A percentile compares a stretch with the other conserved stretches of the same genome.
Evolutionary conservation across 2,797 vertebrate genomes (phyloP).

Genomic region (Heteromormyrus szaboi): DNA sequence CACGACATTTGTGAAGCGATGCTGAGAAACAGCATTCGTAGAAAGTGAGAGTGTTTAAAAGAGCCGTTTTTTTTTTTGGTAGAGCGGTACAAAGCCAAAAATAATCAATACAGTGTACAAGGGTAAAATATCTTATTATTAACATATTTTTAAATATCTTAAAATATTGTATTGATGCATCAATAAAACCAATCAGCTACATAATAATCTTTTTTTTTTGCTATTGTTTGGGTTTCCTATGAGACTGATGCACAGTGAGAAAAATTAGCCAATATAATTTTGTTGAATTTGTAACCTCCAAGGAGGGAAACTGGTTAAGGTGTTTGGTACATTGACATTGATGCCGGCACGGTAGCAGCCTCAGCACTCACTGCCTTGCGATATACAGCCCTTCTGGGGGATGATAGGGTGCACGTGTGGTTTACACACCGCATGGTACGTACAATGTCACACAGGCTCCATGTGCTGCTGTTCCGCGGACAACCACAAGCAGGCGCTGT

Average conservation of each 20-base stretch:
- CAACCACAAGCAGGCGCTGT: constrained; percentile 37
- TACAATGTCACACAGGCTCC: background rate
- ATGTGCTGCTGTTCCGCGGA: constrained; percentile 28
- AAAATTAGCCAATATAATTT: background rate
- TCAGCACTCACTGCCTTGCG: background rate
- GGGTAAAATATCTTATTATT: background rate
- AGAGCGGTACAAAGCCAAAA: background rate
- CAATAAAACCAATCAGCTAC: background rate
- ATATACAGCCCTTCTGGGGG: background rate
- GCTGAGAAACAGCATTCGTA: background rate
- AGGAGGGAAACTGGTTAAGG: background rate
- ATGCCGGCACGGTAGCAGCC: background rate
- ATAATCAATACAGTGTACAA: background rate
- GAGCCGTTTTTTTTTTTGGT: background rate
- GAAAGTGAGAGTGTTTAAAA: background rate
- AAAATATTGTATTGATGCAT: background rate
- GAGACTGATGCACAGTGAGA: background rate
- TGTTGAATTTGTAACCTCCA: background rate
- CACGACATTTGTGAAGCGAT: background rate
- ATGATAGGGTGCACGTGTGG: background rate
- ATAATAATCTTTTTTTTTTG: background rate
- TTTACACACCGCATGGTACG: background rate
- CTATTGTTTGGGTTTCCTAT: background rate
- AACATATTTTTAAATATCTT: background rate
- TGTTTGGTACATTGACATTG: background rate